A percentile compares a stretch with the other conserved stretches of the same genome.
Evolutionary conservation across 1,140 invertebrate species (phyloP).

Genomic region (Thaumetopoea pityocampa): DNA sequence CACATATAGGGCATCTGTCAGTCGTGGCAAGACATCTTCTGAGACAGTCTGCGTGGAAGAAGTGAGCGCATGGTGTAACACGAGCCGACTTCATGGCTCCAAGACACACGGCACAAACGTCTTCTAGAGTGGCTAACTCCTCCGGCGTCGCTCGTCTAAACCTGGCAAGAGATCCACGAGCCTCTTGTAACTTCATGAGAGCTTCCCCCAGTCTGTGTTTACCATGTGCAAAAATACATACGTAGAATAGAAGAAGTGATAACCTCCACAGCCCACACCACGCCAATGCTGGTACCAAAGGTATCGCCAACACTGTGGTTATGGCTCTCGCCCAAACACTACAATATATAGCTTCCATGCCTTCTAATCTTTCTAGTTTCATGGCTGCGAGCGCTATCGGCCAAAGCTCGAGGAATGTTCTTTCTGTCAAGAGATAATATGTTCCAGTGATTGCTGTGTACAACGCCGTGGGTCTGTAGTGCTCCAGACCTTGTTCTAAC

Average conservation of each 20-base stretch:
- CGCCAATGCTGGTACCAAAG: constrained; percentile 74
- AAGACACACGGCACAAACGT: constrained; percentile 86
- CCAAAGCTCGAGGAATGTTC: constrained; percentile 81
- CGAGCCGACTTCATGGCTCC: constrained; percentile 81
- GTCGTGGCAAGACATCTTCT: constrained; percentile 82
- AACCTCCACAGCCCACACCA: constrained; percentile 77
- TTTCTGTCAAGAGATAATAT: constrained; percentile 86
- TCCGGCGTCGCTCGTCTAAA: constrained; percentile 81
- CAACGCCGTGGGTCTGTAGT: constrained; percentile 81
- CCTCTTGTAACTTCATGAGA: constrained; percentile 74
- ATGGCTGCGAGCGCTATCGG: constrained; percentile 76
- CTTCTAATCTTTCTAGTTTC: constrained; percentile 79
- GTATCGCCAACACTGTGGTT: constrained; percentile 76
- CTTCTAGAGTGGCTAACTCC: constrained; percentile 82
- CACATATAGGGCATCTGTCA: constrained; percentile 84
- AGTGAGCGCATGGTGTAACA: constrained; percentile 85
- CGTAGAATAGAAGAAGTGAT: constrained; percentile 78
- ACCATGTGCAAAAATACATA: constrained; percentile 81
- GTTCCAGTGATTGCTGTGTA: constrained; percentile 81
- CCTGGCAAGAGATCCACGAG: constrained; percentile 77
- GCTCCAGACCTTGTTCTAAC: constrained; percentile 83
- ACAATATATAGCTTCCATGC: constrained; percentile 80
- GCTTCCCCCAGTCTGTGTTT: constrained; percentile 79
- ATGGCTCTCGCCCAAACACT: constrained; percentile 79
- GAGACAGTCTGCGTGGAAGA: constrained; percentile 86